phyloP scores from a whole-genome alignment of 2,888 invertebrate species.

The Slavum lentiscoides region DNA sequence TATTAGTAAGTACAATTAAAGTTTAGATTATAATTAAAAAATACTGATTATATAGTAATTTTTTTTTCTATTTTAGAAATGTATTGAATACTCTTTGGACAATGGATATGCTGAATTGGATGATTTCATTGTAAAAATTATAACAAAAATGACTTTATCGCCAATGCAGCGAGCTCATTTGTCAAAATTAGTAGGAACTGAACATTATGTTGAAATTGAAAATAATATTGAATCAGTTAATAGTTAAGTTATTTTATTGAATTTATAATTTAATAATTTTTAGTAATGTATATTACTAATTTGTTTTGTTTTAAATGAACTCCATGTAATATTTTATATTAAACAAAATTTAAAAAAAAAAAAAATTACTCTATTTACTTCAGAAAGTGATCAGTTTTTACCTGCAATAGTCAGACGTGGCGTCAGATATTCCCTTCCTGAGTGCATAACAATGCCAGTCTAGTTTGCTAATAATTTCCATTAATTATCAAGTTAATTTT shows the following conservation, averaged over 20 bases:
- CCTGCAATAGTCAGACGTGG: too few relatives aligned
- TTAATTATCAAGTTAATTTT: too few relatives aligned
- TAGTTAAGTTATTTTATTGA: constrained; percentile 8
- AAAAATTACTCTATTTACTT: too few relatives aligned
- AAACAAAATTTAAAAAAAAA: too few relatives aligned
- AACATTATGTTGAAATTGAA: constrained; percentile 40
- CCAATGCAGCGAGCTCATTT: constrained; percentile 47
- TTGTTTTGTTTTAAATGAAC: too few relatives aligned
- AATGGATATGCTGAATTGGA: constrained; percentile 63
- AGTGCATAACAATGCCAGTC: too few relatives aligned
- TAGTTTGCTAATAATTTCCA: too few relatives aligned
- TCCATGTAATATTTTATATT: too few relatives aligned
- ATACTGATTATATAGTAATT: not conserved
- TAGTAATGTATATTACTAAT: constrained; percentile 5
- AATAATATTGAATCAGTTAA: constrained; percentile 3
- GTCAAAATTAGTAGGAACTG: constrained; percentile 39
- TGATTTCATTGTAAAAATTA: constrained; percentile 57
- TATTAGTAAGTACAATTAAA: constrained; percentile 61
- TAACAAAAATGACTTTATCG: constrained; percentile 32
- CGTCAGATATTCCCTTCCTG: too few relatives aligned
- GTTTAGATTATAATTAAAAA: too few relatives aligned
- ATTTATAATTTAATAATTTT: not conserved
- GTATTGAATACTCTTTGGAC: constrained; percentile 66
- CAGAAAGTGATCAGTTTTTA: too few relatives aligned
- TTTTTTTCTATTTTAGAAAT: constrained; percentile 61